Evolutionary conservation across 2,113 vertebrate genomes (phyloP).

Genomic region (Genyomyrus donnyi): DNA sequence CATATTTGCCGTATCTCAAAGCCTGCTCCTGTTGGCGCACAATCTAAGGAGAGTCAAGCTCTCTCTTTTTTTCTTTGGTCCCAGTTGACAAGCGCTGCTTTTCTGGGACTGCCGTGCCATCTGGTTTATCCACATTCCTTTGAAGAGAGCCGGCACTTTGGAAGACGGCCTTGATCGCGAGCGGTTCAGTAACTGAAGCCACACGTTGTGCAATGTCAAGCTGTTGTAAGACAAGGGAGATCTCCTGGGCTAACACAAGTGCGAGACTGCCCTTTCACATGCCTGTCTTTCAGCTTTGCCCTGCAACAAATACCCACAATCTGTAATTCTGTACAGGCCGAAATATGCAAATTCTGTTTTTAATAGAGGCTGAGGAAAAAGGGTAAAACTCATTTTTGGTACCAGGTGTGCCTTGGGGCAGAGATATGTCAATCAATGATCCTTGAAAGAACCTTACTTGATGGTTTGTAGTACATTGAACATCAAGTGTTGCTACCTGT

Average conservation of each 20-base stretch:
- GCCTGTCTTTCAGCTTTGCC: conserved; percentile 51
- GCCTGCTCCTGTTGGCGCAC: conserved; percentile 34
- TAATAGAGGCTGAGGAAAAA: not conserved
- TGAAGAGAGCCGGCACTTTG: conserved; percentile 33
- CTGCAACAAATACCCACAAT: conserved; percentile 55
- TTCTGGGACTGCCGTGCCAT: conserved; percentile 39
- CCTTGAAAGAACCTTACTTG: not conserved
- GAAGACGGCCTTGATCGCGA: conserved; percentile 45
- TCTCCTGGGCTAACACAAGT: conserved; percentile 64
- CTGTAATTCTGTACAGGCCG: conserved; percentile 52
- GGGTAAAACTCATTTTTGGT: conserved; percentile 1
- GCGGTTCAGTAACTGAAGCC: conserved; percentile 54
- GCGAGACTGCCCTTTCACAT: conserved; percentile 59
- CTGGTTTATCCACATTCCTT: conserved; percentile 43
- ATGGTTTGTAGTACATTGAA: conserved; percentile 14
- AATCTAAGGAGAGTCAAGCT: conserved; percentile 43
- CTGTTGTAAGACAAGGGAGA: conserved; percentile 63
- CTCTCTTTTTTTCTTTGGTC: conserved; percentile 37
- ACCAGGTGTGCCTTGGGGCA: not conserved
- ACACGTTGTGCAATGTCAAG: conserved; percentile 53
- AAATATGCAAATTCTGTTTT: conserved; percentile 32
- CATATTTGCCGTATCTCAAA: conserved; percentile 48
- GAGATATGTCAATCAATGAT: conserved; percentile 20
- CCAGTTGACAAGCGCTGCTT: conserved; percentile 49
- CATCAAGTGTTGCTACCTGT: conserved; percentile 13